These are phyloP conservation scores for Chelon labrosus DNA, from an alignment of 2,797 vertebrate species.

Conservation along the genomic window DNA sequence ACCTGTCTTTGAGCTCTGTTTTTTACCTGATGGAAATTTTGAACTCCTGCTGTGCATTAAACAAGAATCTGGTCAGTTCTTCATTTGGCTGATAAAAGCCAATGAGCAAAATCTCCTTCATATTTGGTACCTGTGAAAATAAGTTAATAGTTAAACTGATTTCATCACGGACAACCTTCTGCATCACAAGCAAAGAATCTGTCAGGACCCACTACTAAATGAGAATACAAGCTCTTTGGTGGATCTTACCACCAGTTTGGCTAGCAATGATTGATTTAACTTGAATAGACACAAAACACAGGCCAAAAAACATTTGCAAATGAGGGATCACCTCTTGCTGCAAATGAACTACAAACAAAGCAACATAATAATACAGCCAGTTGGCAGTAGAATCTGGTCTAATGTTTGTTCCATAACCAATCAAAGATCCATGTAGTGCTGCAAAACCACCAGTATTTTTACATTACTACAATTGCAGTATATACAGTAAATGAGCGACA, in stretches of 20 bases:
- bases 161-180: neutral
- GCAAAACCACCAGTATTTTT: neutral
- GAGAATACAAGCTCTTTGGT: neutral
- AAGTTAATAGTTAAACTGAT: neutral
- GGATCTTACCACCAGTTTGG: neutral
- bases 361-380: neutral
- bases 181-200: neutral
- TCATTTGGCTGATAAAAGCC: conserved; percentile 98
- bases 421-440: neutral
- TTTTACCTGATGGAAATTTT: conserved; percentile 93
- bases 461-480: neutral
- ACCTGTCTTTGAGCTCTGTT: neutral
- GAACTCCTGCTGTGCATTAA: conserved; percentile 92
- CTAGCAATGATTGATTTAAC: neutral
- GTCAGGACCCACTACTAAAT: neutral
- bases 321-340: neutral
- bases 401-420: neutral
- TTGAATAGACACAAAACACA: neutral
- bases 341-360: neutral
- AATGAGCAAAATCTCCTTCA: conserved; percentile 96
- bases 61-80: conserved; percentile 91
- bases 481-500: neutral
- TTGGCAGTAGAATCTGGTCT: neutral
- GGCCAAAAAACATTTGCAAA: neutral
- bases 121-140: conserved; percentile 86